Base-by-base conservation (phyloP, 2,888 invertebrate species). In the Ophonus ardosiacus region DNA sequence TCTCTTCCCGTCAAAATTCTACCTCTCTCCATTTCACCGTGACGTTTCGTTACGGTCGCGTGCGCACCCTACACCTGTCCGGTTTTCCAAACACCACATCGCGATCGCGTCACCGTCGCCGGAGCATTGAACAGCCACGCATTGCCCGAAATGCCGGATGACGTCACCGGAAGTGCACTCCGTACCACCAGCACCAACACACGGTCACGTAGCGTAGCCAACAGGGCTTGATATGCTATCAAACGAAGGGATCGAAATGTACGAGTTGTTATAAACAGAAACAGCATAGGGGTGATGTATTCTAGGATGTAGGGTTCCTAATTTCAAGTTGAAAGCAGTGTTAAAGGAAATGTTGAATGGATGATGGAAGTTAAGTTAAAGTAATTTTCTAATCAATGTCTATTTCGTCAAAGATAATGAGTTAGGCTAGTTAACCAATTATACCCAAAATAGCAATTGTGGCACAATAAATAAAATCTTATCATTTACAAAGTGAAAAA, bases 131-230 rank as follows among this genome's bases (percentile, higher is more conserved):
- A 65, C 65, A 65, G 13, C 31, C 21, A 38, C 68, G 17, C 24
- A 63, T 63, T 24, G 18, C 18, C 59, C 59, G 13, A 74, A 74
- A 74, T 74, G 43, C 43, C 40, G 15, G 43, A 74, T 43, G 71
- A 40, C 71, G 71, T 43, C 71, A 74, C 71, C 71, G 71, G 71
- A 74, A 74, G 71, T 74, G 71, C 71, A 74, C 31, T 31, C 68
- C 17, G 43, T 13, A 51, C 43, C 43, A 51, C 43, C 43, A 51
- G 31, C 31, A 31, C 31, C 31, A 31, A 31, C 31, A 31, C 31
- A 31, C 31, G 17, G 43, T 74, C 71, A 74, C 71, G 40, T 43
- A 51, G 51, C 71, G 40, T 43, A 51, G 51, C 17, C 71, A 18
- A n/a, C 40, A 15, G n/a, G 17, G 56, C 17, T 13, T 51, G 43